These are phyloP conservation scores for Drosophila demipolita DNA, from an alignment of 2,888 invertebrate species.

Conservation along the genomic window DNA sequence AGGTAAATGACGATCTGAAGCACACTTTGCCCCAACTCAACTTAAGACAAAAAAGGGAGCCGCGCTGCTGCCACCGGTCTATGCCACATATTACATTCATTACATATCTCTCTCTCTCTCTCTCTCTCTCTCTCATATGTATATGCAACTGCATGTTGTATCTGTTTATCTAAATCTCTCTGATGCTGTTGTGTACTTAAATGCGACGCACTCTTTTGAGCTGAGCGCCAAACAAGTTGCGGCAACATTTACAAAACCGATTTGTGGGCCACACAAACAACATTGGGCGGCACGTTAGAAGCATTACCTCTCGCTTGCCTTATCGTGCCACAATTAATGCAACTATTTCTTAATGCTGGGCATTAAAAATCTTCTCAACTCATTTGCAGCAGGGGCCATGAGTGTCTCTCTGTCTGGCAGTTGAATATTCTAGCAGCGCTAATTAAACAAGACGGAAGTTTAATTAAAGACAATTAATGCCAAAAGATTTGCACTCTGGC, in stretches of 20 bases:
- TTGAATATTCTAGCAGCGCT: constrained; percentile 48
- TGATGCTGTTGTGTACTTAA: constrained; percentile 3
- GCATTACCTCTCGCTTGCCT: constrained; percentile 11
- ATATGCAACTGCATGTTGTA: constrained; percentile 19
- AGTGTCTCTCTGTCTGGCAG: constrained; percentile 51
- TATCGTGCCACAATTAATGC: constrained; percentile 28
- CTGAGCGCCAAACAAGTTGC: constrained; percentile 46
- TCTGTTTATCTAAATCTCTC: not conserved
- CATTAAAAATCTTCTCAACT: constrained; percentile 53
- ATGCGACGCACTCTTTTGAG: constrained; percentile 47
- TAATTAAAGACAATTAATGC: constrained; percentile 76
- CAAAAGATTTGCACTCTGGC: constrained; percentile 56
- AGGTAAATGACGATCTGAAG: constrained; percentile 42
- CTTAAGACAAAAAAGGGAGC: constrained; percentile 23
- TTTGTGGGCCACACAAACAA: constrained; percentile 50
- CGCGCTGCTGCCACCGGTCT: constrained; percentile 55
- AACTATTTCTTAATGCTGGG: constrained; percentile 16
- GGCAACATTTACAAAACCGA: constrained; percentile 50
- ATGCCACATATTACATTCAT: constrained; percentile 38
- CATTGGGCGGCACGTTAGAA: constrained; percentile 41
- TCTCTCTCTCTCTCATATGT: not conserved
- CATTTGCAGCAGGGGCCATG: constrained; percentile 34
- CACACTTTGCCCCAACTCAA: constrained; percentile 7
- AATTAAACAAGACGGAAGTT: constrained; percentile 74
- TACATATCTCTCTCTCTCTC: not conserved